Conservation (phyloP, 2,113 vertebrate genomes). For the Empidonax traillii region DNA sequence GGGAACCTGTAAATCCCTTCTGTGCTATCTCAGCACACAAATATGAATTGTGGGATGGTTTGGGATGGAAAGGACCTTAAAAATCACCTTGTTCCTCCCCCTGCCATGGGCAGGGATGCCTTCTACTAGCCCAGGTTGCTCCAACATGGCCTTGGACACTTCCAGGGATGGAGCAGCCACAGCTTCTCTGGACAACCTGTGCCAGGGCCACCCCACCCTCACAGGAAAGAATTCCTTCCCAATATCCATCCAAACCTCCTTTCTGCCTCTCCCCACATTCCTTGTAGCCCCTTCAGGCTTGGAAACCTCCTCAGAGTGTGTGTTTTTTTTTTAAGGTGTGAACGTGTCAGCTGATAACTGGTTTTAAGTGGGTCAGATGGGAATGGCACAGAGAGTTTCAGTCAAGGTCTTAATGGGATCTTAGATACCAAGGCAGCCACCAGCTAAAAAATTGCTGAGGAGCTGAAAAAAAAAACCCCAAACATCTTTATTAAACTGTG, state of each 20-base stretch:
- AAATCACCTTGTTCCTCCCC: not conserved
- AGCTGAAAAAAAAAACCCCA: not conserved
- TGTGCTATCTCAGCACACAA: not conserved
- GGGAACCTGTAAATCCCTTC: not conserved
- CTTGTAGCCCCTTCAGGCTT: not conserved
- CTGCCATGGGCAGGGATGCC: not conserved
- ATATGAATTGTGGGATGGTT: not conserved
- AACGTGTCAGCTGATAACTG: not conserved
- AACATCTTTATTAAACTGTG: not conserved
- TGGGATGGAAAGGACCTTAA: not conserved
- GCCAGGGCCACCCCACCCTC: not conserved
- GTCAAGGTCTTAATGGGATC: not conserved
- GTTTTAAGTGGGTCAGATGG: not conserved
- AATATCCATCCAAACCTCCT: too few species aligned
- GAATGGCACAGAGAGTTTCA: not conserved
- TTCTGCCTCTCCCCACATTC: not conserved
- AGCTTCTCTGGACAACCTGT: not conserved
- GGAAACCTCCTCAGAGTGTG: not conserved
- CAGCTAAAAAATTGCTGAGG: not conserved
- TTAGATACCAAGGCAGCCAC: not conserved
- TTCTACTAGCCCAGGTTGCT: not conserved
- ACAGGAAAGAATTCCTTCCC: not conserved
- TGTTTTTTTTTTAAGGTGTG: not conserved
- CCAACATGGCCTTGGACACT: not conserved
- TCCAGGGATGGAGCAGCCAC: not conserved